phyloP scores from a whole-genome alignment of 2,113 vertebrate species.

The Melanerpes formicivorus region DNA sequence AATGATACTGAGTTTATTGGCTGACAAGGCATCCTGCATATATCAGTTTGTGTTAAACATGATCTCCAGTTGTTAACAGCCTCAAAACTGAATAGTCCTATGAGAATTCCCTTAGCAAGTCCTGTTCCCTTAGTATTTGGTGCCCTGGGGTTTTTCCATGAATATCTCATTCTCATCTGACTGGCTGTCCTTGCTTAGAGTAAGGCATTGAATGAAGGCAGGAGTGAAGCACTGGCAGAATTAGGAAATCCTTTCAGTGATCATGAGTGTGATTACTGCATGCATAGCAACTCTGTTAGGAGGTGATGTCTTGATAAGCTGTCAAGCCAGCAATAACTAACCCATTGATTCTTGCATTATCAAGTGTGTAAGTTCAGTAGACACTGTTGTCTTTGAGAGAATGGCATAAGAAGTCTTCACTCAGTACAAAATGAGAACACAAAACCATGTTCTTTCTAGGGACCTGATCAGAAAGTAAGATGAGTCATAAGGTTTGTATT shows the following conservation, averaged over 20 bases:
- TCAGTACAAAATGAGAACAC: not conserved
- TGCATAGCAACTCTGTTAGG: not conserved
- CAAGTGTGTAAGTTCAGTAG: not conserved
- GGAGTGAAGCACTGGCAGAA: not conserved
- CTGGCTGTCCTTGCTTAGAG: not conserved
- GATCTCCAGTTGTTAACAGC: not conserved
- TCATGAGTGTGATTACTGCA: not conserved
- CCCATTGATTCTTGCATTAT: not conserved
- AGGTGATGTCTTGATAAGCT: not conserved
- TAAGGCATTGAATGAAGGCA: not conserved
- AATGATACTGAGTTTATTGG: not conserved
- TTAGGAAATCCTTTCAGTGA: not conserved
- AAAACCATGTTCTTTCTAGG: not conserved
- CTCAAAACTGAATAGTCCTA: not conserved
- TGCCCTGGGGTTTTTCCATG: not conserved
- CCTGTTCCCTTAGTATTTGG: not conserved
- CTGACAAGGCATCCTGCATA: not conserved
- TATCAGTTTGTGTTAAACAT: not conserved
- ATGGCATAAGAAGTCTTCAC: not conserved
- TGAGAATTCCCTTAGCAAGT: not conserved
- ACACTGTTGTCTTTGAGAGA: not conserved
- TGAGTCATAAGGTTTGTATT: not conserved
- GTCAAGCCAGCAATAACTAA: not conserved
- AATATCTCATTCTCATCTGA: not conserved
- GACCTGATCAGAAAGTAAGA: not conserved